Evolutionary conservation across 30 jellyfish, hydroid and myxozoan genomes (phyloP), one percentile per base, ranked within the genome.

Genomic region (Pseudorhiza aurosa): DNA sequence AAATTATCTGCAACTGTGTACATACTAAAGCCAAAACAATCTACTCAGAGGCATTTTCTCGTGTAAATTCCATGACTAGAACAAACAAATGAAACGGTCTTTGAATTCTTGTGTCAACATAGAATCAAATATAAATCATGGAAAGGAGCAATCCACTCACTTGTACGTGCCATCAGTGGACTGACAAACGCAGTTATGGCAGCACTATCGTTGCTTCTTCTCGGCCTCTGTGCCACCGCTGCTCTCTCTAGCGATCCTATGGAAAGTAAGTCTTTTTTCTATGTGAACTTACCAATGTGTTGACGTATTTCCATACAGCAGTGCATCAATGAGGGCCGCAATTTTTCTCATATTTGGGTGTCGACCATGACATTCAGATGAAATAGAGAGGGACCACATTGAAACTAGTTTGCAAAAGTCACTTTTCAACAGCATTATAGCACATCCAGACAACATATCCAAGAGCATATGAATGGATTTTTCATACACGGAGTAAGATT

Each of bases 191-290:
- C 25, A 47, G 21, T 7, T 7, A 60, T 60, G 75, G 75, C 75
- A 60, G 55, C 53, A 8, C 75, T 60, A 15, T 2, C 75, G 14
- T 60, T 51, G 75, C 53, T 60, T 3, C 10, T 60, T 21, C 75
- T 60, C 8, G 53, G 75, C 75, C 50, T 60, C 7, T 60, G 30
- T 60, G 75, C 75, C 53, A 29, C 75, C 4, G 53, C 35, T 6
- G 53, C 53, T 2, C 8, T 60, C 3, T 26, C 55, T n/a, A 31
- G 55, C 22, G 75, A 60, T 9, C 55, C 75, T 1, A 60, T 60
- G 82, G 82, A 68, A 43, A 44, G 82, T 68, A 26, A 68, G 82
- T 68, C 12, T 7, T 47, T 47, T 5, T 47, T 8, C 7, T 47
- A 7, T 47, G 15, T 47, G 12, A 39, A 7, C 50, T 39, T 39